Base-by-base conservation (phyloP, 1,140 invertebrate species). In the Temnothorax curvispinosus region DNA sequence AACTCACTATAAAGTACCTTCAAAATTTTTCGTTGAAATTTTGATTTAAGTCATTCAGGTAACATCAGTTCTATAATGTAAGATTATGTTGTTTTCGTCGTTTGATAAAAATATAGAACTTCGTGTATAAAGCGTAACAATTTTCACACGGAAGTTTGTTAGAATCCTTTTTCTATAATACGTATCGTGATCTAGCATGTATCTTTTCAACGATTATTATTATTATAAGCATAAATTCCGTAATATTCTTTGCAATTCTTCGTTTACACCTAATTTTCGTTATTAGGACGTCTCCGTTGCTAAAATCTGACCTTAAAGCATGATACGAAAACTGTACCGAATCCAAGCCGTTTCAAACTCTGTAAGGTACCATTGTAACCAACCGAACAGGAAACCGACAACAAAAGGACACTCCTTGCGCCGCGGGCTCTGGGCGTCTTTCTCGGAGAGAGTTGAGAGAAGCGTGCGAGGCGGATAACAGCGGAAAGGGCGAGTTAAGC, bases 401-500 rank as follows among this genome's bases (percentile, higher is more conserved):
- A 77, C 72, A 58, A 86, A 58, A 50, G 76, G 50, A 38, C 50
- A 47, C 35, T 78, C 35, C 32, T 78, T 74, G 58, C 18, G 82
- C 71, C 38, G 82, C 82, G 60, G 71, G 58, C 60, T 65, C 7
- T 9, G 32, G 13, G 50, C 58, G 27, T 77, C 35, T 76, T 21
- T 78, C 47, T 18, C 38, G 54, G 52, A 60, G 72, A 27, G 38
- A 67, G 52, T 41, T 75, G 62, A 86, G 82, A 82, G 77, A 65
- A 67, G 38, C 74, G 67, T 60, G 75, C 50, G 76, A 87, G n/a
- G 18, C 5, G 27, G 32, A 84, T 60, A 35, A 41, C 47, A 65
- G 77, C 77, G 85, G 85, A 62, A 84, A 41, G 74, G 72, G 82
- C 58, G 75, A 56, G 67, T 78, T 69, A 69, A 69, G 85, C 87